phyloP scores from a whole-genome alignment of 2,113 vertebrate genomes.

The Neodontobutis hainanensis region DNA sequence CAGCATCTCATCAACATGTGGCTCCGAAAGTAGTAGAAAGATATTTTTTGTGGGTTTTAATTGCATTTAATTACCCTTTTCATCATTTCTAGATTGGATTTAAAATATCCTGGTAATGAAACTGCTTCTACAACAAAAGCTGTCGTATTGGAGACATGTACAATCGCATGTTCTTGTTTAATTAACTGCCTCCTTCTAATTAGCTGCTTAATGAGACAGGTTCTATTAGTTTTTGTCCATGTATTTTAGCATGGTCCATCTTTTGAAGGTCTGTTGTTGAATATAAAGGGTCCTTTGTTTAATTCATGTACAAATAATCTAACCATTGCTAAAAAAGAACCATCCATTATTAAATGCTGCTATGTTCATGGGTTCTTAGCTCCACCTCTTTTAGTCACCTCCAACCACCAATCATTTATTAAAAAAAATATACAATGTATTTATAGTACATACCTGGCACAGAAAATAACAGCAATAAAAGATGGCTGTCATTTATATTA shows the following conservation, averaged over 20 bases:
- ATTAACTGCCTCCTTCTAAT: conserved; percentile 26
- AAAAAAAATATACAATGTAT: no score
- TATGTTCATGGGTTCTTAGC: neutral
- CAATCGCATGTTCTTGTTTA: conserved; percentile 6
- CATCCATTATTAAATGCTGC: neutral
- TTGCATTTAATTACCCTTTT: conserved; percentile 4
- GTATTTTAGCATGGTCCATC: neutral
- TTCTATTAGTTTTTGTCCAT: neutral
- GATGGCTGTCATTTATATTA: no score
- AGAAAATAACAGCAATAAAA: no score
- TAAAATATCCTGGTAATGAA: conserved; percentile 20
- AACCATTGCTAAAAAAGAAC: neutral
- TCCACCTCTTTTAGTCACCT: neutral
- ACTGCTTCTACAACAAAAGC: conserved; percentile 4
- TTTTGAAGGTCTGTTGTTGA: conserved; percentile 2
- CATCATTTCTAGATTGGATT: neutral
- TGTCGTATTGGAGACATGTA: conserved; percentile 6
- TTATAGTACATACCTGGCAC: no score
- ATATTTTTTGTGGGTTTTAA: conserved; percentile 12
- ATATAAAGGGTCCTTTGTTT: conserved; percentile 1
- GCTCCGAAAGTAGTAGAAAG: neutral
- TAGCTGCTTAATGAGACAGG: conserved; percentile 14
- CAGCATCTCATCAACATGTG: conserved; percentile 1
- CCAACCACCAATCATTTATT: neutral
- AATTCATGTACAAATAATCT: neutral